phyloP scores from a whole-genome alignment of 1,140 invertebrate genomes.

The Plectrocnemia conspersa region DNA sequence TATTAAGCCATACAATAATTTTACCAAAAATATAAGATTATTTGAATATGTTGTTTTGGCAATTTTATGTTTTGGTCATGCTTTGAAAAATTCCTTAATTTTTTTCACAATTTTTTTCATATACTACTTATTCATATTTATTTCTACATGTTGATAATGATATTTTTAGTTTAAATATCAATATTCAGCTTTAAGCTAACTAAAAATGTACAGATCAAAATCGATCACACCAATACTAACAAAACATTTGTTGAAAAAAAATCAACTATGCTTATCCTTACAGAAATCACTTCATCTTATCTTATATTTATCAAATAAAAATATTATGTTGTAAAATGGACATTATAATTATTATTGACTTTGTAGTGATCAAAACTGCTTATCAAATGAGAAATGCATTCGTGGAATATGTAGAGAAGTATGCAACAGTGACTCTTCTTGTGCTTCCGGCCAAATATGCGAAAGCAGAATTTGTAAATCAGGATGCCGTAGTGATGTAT shows the following conservation, averaged over 20 bases:
- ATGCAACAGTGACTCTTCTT: constrained; percentile 79
- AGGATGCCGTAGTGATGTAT: constrained; percentile 77
- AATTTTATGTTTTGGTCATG: constrained; percentile 1
- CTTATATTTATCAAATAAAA: background rate
- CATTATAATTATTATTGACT: constrained; percentile 22
- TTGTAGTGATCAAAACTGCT: constrained; percentile 69
- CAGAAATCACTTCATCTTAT: too few species aligned
- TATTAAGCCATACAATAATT: constrained; percentile 1
- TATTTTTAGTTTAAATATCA: too few species aligned
- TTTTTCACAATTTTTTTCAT: background rate
- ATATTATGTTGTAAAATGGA: constrained; percentile 14
- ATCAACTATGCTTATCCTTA: too few species aligned
- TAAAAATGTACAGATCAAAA: too few species aligned
- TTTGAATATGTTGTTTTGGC: background rate
- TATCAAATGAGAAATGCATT: constrained; percentile 79
- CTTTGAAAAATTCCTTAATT: background rate
- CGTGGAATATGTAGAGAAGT: constrained; percentile 73
- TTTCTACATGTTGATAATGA: too few species aligned
- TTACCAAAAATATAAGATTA: background rate
- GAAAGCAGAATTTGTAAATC: constrained; percentile 78
- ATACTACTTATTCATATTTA: too few species aligned
- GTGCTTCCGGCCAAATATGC: constrained; percentile 76
- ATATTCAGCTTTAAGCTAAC: too few species aligned
- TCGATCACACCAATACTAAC: too few species aligned
- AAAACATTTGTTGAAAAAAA: too few species aligned